Base-by-base conservation (phyloP, 2,888 invertebrate genomes). In the Elgonia sp. region DNA sequence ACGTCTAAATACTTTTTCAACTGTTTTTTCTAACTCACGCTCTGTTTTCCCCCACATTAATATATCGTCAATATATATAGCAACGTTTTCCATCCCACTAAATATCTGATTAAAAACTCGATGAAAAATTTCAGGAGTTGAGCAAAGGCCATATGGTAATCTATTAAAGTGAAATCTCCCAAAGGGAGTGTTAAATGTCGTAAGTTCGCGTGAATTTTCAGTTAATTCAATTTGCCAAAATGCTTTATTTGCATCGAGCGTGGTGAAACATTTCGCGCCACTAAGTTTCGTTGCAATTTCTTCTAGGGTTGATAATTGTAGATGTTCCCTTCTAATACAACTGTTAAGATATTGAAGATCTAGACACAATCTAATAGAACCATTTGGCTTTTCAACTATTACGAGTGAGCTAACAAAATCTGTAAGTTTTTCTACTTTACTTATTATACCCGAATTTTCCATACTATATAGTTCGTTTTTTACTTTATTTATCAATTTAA, bases 31-130 rank as follows among this genome's bases (percentile, higher is more conserved):
- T 87, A 92, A 91, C 84, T 92, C 89, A 72, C 90, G 55, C 69
- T 87, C 67, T 20, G 46, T 81, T 50, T 70, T 87, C 12, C 91
- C 90, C 84, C 89, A 92, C 5, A 92, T 76, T 37, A 93, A 67
- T 12, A 93, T 84, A 87, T 93, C 92, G 87, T 93, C 92, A 55
- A 92, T 90, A 62, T 91, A 91, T 75, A 37, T 92, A 50, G 9
- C 87, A 82, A 62, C 73, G 81, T 21, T 90, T 76, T 67, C 85
- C 53, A 91, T 82, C 37, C 88, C 90, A 53, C 88, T 89, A 88
- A 92, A 91, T 20, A 91, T 88, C 57, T 91, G 70, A 9, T 55
- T 70, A 72, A 89, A 89, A 1, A 63, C 79, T 85, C 67, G 80
- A 37, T 92, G 91, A 88, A 91, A 91, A 21, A 92, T 63, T 89